Evolutionary conservation across 2,888 invertebrate species (phyloP), one percentile per base, ranked within the genome.

Genomic region (Lasioglossum morio): DNA sequence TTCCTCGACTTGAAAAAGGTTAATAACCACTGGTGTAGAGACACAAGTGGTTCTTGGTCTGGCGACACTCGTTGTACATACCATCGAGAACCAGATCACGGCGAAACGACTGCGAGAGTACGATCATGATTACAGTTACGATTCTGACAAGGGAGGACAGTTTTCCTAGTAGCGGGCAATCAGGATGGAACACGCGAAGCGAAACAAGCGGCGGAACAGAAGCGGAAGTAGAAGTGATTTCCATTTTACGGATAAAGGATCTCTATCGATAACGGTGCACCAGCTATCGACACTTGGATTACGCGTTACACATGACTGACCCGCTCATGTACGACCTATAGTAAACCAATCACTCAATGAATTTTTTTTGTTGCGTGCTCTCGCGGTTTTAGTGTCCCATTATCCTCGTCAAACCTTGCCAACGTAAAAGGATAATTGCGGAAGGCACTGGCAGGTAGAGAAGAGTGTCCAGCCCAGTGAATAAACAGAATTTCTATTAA

Each of bases 151-250:
- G 27, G 2, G 27, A 14, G 63, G 27, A 16, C 27, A 30, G 7
- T 0, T 16, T 63, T 63, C 27, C 30, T 57, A 19, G 30, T 8
- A 30, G 30, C 30, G 16, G 30, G 19, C 63, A 63, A 63, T 63
- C 63, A 63, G 30, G 63, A 16, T 30, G 30, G 63, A 30, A 19
- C 63, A 30, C 63, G 30, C 27, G 63, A 63, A 30, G 30, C 30
- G 63, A 63, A 63, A 63, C 63, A 63, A 63, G 63, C 19, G 7
- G 16, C 63, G 63, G 63, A 63, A 63, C 63, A 63, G 60, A 73
- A 70, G 70, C 77, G 73, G 77, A 84, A 84, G 57, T 78, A 69
- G 53, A 78, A 72, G 77, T 84, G 84, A 84, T 84, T 78, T 77
- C 77, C 84, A 84, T 73, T 73, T 69, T 48, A 43, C 46, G 63